Evolutionary conservation across 2,113 vertebrate genomes (phyloP), one percentile per base, ranked within the genome.

Genomic region (Origma solitaria): DNA sequence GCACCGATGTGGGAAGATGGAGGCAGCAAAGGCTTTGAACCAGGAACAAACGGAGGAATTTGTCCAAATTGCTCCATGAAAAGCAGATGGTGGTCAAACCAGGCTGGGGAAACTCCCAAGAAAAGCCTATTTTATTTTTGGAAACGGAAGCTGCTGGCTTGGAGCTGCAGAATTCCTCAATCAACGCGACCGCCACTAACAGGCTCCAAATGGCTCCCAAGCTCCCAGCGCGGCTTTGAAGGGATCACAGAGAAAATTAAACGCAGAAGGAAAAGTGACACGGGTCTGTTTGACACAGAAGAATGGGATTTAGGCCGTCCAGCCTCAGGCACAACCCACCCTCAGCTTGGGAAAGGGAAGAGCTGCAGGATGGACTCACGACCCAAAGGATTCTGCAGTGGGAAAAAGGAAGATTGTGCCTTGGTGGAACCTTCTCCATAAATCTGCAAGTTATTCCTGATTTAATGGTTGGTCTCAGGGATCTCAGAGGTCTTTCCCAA

Each of bases 1-100:
- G 60, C 30, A 19, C 1, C 27, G 6, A 1, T 0, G 33, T 2
- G 50, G 54, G 72, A 33, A 53, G 49, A 66, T 0, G 9, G 73
- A 82, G 69, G 71, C 82, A 88, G 75, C 57, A 3, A 18, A 16
- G 56, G 2, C 88, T 94, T 70, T 77, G 88, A 81, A 81, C 11
- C 31, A n/a, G 61, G 45, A 92, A 90, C 23, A 53, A 45, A 42
- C 7, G 0, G 9, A 75, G 49, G 53, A 71, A 19, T 17, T 24
- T 22, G 72, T 53, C 45, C 54, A 31, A 73, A 61, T 1, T 17
- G 49, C 75, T 92, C 61, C 92, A 89, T 53, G 92, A 71, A 8
- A 92, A 94, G 47, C 91, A 95, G 79, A 76, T 83, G 79, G 30
- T 37, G 62, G 30, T 35, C 82, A 24, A 64, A 27, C 2, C 75